Evolutionary conservation across 1,140 invertebrate species (phyloP).

Genomic region (Leptinotarsa undecemlineata): DNA sequence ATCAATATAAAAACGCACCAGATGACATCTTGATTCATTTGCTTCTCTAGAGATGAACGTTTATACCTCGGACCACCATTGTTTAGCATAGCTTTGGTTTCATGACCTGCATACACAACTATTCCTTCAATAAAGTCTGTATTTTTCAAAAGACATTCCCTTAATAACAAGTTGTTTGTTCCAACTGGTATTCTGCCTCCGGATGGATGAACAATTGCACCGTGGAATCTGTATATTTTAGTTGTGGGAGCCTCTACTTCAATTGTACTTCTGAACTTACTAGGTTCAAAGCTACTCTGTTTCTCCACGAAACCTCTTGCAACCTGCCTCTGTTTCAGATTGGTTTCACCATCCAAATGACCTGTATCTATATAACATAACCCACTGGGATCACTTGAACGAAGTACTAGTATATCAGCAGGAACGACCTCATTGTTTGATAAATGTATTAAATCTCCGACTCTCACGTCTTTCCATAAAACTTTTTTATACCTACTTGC

Average conservation of each 20-base stretch:
- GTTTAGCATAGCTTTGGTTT: conserved; percentile 98
- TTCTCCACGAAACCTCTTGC: conserved; percentile 70
- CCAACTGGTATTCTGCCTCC: conserved; percentile 80
- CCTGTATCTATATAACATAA: conserved; percentile 97
- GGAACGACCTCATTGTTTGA: conserved; percentile 96
- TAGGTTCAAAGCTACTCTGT: conserved; percentile 73
- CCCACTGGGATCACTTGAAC: conserved; percentile 89
- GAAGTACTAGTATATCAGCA: conserved; percentile 89
- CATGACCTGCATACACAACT: conserved; percentile 96
- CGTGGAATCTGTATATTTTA: conserved; percentile 94
- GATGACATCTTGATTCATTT: conserved; percentile 94
- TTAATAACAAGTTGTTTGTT: conserved; percentile 90
- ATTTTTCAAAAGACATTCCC: conserved; percentile 94
- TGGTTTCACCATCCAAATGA: conserved; percentile 99
- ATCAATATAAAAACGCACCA: conserved; percentile 95
- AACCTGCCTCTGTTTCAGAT: conserved; percentile 93
- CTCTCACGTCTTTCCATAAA: conserved; percentile 87
- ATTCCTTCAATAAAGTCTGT: conserved; percentile 93
- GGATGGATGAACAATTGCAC: conserved; percentile 81
- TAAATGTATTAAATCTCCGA: conserved; percentile 94
- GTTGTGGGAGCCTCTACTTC: conserved; percentile 93
- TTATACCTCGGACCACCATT: conserved; percentile 96
- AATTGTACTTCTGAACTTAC: conserved; percentile 80
- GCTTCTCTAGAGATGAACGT: conserved; percentile 85
- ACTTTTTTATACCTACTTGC: conserved; percentile 81